These are phyloP conservation scores for Manduca sexta DNA, from an alignment of 1,140 invertebrate species.

Conservation along the genomic window DNA sequence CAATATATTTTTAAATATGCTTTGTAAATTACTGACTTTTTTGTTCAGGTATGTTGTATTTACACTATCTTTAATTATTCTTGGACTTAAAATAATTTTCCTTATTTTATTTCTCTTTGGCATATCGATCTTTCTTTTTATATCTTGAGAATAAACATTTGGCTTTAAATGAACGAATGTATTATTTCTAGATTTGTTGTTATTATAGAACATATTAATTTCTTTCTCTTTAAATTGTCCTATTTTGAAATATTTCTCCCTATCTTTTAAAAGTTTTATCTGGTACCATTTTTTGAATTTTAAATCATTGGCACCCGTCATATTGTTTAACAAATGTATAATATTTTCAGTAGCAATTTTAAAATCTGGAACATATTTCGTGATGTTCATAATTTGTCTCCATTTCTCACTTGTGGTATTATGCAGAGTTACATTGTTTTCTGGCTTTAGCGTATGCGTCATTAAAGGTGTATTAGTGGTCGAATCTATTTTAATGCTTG, in stretches of 20 bases:
- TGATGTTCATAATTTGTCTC: too few species aligned
- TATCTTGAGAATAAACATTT: too few species aligned
- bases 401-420: too few species aligned
- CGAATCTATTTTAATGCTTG: too few species aligned
- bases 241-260: background rate
- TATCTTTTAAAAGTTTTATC: conserved; percentile 1
- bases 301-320: conserved; percentile 1
- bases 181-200: too few species aligned
- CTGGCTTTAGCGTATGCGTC: too few species aligned
- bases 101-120: conserved; percentile 4
- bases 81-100: conserved; percentile 1
- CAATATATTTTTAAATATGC: conserved; percentile 19
- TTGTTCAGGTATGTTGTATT: conserved; percentile 9
- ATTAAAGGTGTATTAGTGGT: too few species aligned
- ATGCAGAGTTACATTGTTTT: too few species aligned
- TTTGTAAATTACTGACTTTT: conserved; percentile 21
- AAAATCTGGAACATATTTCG: too few species aligned
- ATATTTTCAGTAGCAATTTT: background rate
- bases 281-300: conserved; percentile 4
- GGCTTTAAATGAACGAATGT: too few species aligned
- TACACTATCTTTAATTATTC: conserved; percentile 2
- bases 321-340: background rate
- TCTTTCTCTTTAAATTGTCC: background rate
- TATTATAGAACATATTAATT: background rate
- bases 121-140: background rate